Evolutionary conservation across 2,888 invertebrate species (phyloP).

Genomic region (Romanomermis culicivorax): DNA sequence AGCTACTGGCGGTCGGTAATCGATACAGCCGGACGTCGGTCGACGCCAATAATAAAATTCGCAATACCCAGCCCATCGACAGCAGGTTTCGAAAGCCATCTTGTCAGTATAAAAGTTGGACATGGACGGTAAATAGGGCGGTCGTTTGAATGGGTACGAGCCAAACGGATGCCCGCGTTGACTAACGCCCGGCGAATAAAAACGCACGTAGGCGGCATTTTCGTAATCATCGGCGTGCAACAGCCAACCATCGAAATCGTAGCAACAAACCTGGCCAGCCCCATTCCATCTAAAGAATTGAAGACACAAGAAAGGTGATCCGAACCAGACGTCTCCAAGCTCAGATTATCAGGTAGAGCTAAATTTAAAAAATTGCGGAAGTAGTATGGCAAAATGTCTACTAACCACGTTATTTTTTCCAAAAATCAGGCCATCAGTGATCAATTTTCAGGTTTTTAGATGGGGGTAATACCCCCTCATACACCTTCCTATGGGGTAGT

Average conservation of each 20-base stretch:
- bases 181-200: conserved; percentile 68
- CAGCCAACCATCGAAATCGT: conserved; percentile 63
- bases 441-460: too few relatives aligned
- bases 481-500: too few relatives aligned
- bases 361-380: too few relatives aligned
- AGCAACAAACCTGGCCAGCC: conserved; percentile 74
- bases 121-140: conserved; percentile 49
- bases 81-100: conserved; percentile 75
- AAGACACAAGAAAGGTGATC: not conserved
- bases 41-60: conserved; percentile 74
- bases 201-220: conserved; percentile 40
- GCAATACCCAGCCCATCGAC: conserved; percentile 75
- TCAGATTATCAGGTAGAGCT: too few relatives aligned
- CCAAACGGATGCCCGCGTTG: conserved; percentile 39
- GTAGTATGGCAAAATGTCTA: too few relatives aligned
- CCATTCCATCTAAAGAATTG: conserved; percentile 14
- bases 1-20: conserved; percentile 72
- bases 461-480: too few relatives aligned
- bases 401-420: too few relatives aligned
- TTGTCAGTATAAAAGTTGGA: conserved; percentile 91
- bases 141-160: conserved; percentile 16
- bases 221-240: conserved; percentile 85
- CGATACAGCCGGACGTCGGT: conserved; percentile 79
- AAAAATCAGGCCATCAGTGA: too few relatives aligned
- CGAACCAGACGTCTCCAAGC: too few relatives aligned